These are phyloP conservation scores for Notodonta ziczac DNA, from an alignment of 2,888 invertebrate species.

Conservation along the genomic window DNA sequence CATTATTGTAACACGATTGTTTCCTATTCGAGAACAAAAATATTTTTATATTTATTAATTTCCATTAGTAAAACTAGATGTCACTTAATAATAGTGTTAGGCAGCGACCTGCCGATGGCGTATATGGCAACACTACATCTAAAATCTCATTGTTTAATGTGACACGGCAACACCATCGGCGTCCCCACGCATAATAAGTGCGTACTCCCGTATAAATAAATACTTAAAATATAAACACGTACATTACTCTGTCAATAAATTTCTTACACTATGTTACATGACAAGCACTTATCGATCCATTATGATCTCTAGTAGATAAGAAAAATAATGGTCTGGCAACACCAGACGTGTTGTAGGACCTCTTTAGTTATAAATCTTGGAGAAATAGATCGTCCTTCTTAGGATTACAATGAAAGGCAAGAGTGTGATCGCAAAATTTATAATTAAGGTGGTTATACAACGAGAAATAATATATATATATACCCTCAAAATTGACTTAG, in stretches of 20 bases:
- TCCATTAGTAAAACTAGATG: conserved; percentile 80
- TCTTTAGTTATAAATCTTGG: conserved; percentile 53
- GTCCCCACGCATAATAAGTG: conserved; percentile 58
- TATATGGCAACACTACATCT: conserved; percentile 64
- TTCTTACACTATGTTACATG: conserved; percentile 78
- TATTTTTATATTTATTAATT: conserved; percentile 67
- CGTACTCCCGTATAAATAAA: conserved; percentile 74
- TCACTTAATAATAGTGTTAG: conserved; percentile 73
- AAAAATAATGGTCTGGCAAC: conserved; percentile 56
- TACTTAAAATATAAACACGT: conserved; percentile 74
- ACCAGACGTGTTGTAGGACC: conserved; percentile 50
- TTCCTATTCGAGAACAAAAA: conserved; percentile 79
- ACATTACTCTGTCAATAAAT: conserved; percentile 76
- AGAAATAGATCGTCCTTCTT: conserved; percentile 44
- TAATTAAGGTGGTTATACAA: conserved; percentile 58
- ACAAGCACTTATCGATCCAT: conserved; percentile 68
- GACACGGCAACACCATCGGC: conserved; percentile 57
- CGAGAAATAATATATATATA: conserved; percentile 65
- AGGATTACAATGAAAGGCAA: conserved; percentile 49
- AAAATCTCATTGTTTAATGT: conserved; percentile 55
- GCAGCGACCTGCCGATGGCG: conserved; percentile 61
- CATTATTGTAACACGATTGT: conserved; percentile 69
- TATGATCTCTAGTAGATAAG: conserved; percentile 47
- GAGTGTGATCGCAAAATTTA: conserved; percentile 51
- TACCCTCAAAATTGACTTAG: conserved; percentile 81